Percentiles rank a stretch among this genome's conserved stretches.
These are phyloP conservation scores for Hippocampus zosterae DNA, from an alignment of 2,113 vertebrate genomes.

Conservation along the genomic window DNA sequence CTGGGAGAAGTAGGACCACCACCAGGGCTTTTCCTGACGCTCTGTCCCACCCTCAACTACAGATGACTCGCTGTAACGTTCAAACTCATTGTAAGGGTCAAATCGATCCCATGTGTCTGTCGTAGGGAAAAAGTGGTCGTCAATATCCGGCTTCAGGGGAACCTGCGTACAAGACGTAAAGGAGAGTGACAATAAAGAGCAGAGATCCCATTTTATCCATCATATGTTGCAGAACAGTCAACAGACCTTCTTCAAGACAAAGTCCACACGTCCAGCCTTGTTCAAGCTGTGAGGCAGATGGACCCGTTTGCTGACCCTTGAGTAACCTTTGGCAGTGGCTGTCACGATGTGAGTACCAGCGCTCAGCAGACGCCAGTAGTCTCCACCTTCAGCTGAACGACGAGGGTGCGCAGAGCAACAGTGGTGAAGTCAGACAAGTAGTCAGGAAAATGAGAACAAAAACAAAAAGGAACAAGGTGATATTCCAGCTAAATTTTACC, in stretches of 20 bases:
- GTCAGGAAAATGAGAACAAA: background rate
- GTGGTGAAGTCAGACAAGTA: background rate
- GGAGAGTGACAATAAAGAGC: background rate
- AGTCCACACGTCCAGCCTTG: constrained; percentile 83
- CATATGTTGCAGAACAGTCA: background rate
- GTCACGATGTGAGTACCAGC: constrained; percentile 81
- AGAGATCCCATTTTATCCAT: background rate
- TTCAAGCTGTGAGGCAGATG: constrained; percentile 77
- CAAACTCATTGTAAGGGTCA: constrained; percentile 76
- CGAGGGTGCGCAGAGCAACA: too few relatives aligned
- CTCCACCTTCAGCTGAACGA: constrained; percentile 81
- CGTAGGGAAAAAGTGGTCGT: constrained; percentile 66
- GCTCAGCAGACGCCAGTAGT: constrained; percentile 90
- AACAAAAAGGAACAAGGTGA: background rate
- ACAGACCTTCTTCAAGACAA: constrained; percentile 75
- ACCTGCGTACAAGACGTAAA: constrained; percentile 34
- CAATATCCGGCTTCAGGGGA: constrained; percentile 62
- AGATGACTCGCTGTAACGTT: constrained; percentile 57
- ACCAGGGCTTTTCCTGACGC: constrained; percentile 86
- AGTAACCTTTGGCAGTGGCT: constrained; percentile 82
- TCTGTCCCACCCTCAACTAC: constrained; percentile 49
- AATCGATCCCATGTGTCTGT: constrained; percentile 65
- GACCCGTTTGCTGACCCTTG: constrained; percentile 82
- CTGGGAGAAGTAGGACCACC: constrained; percentile 93
- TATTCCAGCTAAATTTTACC: constrained; percentile 66